Evolutionary conservation across 2,888 invertebrate genomes (phyloP).

Genomic region (Rotaria macrura): DNA sequence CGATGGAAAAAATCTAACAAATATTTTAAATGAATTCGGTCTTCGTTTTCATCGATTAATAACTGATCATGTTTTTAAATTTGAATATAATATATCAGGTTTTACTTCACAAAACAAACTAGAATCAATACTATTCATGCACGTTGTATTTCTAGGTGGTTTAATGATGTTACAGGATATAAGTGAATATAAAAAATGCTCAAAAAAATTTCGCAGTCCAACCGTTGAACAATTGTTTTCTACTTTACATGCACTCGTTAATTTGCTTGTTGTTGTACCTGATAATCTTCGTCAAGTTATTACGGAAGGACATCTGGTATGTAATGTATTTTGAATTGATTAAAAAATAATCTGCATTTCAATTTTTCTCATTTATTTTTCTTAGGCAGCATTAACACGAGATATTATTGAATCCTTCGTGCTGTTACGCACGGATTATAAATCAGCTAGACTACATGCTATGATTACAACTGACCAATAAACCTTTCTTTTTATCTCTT

Average conservation of each 20-base stretch:
- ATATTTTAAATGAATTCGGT: constrained; percentile 27
- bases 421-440: constrained; percentile 26
- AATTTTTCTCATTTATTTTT: background rate
- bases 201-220: constrained; percentile 28
- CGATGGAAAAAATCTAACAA: constrained; percentile 32
- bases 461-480: background rate
- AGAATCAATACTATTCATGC: no score
- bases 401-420: constrained; percentile 33
- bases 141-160: constrained; percentile 19
- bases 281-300: constrained; percentile 30
- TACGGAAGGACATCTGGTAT: constrained; percentile 29
- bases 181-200: constrained; percentile 31
- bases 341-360: background rate
- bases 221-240: constrained; percentile 31
- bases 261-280: constrained; percentile 31
- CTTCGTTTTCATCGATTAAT: constrained; percentile 31
- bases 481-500: background rate
- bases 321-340: background rate
- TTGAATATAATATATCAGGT: constrained; percentile 33
- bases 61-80: constrained; percentile 29
- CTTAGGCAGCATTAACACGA: constrained; percentile 19
- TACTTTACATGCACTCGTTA: constrained; percentile 29
- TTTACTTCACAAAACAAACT: no score
- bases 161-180: constrained; percentile 31
- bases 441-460: background rate